phyloP scores from a whole-genome alignment of 2,113 vertebrate species.

The Phoxinus phoxinus region DNA sequence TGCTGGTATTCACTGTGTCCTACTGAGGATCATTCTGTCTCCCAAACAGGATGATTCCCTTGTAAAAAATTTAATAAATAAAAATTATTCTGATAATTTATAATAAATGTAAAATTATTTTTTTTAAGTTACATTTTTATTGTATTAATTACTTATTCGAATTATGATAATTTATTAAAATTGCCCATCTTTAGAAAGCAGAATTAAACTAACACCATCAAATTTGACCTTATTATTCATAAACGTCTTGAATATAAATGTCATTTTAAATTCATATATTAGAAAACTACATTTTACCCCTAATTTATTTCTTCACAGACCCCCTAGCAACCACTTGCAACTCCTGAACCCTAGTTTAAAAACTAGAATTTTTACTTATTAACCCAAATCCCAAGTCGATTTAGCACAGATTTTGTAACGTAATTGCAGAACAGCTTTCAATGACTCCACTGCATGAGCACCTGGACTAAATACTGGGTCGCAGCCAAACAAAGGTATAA shows the following conservation, averaged over 20 bases:
- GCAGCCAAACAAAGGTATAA: neutral
- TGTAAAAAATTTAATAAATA: neutral
- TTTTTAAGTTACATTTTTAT: too few relatives aligned
- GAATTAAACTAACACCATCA: neutral
- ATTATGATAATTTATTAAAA: too few relatives aligned
- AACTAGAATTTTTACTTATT: neutral
- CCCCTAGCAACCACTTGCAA: neutral
- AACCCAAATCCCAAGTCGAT: too few relatives aligned
- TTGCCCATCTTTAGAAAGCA: neutral
- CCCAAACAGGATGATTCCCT: neutral
- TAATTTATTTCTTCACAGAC: neutral
- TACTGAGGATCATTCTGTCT: neutral
- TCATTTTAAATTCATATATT: neutral
- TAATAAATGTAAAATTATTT: too few relatives aligned
- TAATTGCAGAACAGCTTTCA: neutral
- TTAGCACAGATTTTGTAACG: neutral
- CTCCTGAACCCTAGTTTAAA: too few relatives aligned
- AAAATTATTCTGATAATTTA: too few relatives aligned
- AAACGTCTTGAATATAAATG: neutral
- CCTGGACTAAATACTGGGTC: constrained; percentile 32
- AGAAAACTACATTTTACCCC: neutral
- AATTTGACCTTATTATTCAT: neutral
- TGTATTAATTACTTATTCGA: neutral
- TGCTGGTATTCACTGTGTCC: neutral
- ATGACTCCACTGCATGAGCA: constrained; percentile 20